These are phyloP conservation scores for Coregonus sp. DNA, from an alignment of 2,797 vertebrate genomes.

Conservation along the genomic window DNA sequence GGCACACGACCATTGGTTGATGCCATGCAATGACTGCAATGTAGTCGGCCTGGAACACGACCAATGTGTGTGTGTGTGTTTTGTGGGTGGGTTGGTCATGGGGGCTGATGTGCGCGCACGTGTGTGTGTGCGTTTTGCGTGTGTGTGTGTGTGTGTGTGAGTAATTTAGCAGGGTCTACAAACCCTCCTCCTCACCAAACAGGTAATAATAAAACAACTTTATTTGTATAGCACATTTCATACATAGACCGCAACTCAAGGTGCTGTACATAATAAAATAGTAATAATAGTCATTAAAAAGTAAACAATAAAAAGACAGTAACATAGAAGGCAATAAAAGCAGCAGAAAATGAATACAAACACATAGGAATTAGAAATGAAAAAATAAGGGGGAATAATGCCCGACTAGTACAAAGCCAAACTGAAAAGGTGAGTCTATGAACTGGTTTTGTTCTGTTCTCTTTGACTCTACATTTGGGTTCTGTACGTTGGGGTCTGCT, in stretches of 20 bases:
- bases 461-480: not conserved
- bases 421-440: not conserved
- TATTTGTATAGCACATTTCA: conserved; percentile 6
- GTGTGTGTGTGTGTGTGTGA: not conserved
- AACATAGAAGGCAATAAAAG: not conserved
- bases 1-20: not conserved
- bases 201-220: conserved; percentile 31
- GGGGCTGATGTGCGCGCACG: not conserved
- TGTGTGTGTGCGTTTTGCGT: not conserved
- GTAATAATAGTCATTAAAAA: not conserved
- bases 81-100: not conserved
- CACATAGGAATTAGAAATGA: not conserved
- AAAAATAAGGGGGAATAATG: not conserved
- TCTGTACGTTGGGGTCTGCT: not conserved
- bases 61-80: not conserved
- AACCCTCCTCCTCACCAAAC: conserved; percentile 15
- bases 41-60: not conserved
- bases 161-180: conserved; percentile 4
- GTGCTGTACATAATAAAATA: not conserved
- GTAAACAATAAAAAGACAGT: not conserved
- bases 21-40: not conserved
- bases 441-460: conserved; percentile 4
- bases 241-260: conserved; percentile 5
- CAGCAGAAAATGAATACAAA: not conserved
- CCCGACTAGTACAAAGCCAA: not conserved